A percentile compares a stretch with the other conserved stretches of the same genome.
Evolutionary conservation across 1,140 invertebrate genomes (phyloP).

Genomic region (Hyphantria cunea): DNA sequence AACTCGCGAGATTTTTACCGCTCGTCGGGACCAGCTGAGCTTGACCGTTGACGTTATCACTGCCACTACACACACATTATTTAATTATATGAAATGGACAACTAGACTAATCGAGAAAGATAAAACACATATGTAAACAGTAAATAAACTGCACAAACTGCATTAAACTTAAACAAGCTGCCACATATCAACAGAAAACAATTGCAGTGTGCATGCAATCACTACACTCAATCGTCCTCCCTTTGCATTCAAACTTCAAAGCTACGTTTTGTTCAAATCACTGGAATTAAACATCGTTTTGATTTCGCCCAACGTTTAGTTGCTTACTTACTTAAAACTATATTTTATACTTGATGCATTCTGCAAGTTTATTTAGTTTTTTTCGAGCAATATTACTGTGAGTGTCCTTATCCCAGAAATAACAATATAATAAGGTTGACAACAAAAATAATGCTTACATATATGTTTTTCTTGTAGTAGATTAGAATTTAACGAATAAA

Average conservation of each 20-base stretch:
- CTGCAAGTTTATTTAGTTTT: no score
- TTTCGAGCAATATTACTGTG: no score
- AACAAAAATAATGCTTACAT: no score
- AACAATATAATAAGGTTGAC: no score
- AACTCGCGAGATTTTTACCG: constrained; percentile 78
- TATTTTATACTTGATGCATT: no score
- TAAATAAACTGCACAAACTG: constrained; percentile 6
- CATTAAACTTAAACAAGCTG: constrained; percentile 21
- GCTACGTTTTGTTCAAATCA: constrained; percentile 32
- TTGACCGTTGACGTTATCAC: constrained; percentile 75
- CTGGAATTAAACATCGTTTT: not conserved
- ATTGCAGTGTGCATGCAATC: constrained; percentile 19
- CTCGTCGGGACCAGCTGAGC: constrained; percentile 76
- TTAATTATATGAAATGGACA: constrained; percentile 11
- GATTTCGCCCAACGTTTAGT: not conserved
- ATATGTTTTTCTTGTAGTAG: no score
- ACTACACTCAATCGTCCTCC: constrained; percentile 28
- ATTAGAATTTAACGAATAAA: no score
- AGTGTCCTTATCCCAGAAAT: no score
- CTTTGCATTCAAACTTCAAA: constrained; percentile 40
- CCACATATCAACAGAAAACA: constrained; percentile 19
- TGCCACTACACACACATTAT: constrained; percentile 42
- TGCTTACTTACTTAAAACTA: no score
- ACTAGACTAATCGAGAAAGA: constrained; percentile 2
- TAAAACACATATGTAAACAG: constrained; percentile 6